phyloP scores from a whole-genome alignment of 2,888 invertebrate species.

The Lordiphosa andalusiaca region DNA sequence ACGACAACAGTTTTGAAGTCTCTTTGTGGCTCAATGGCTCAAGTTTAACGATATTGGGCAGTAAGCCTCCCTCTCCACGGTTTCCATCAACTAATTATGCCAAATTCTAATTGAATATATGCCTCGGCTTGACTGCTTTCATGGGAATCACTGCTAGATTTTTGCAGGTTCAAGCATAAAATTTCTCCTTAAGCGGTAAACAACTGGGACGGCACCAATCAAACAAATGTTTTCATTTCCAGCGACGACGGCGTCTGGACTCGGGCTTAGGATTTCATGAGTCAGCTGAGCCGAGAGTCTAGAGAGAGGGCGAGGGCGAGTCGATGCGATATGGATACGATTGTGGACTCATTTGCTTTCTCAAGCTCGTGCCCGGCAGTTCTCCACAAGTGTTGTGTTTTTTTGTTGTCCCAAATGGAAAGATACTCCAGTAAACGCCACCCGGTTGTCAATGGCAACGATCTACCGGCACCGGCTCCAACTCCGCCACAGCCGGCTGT shows the following conservation, averaged over 20 bases:
- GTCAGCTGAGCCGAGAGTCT: background rate
- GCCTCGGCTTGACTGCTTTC: background rate
- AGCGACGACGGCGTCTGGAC: constrained; percentile 12
- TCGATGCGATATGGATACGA: background rate
- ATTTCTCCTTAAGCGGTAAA: constrained; percentile 4
- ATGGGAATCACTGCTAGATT: background rate
- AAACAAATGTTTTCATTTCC: constrained; percentile 7
- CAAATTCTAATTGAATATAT: too few species aligned
- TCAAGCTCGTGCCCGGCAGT: constrained; percentile 8
- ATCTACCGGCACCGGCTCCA: too few species aligned
- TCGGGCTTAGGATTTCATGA: constrained; percentile 6
- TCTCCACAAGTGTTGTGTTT: background rate
- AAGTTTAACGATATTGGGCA: too few species aligned
- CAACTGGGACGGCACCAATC: constrained; percentile 1
- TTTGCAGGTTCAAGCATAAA: background rate
- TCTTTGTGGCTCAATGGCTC: too few species aligned
- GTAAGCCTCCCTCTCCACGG: too few species aligned
- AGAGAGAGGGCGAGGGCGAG: background rate
- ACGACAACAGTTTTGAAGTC: too few species aligned
- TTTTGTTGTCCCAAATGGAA: background rate
- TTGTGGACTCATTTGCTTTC: constrained; percentile 4
- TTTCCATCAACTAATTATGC: too few species aligned
- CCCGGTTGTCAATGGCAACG: too few species aligned
- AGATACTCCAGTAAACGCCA: background rate
- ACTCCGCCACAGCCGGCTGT: too few species aligned